Conservation (phyloP, 2,888 invertebrate species). For the Uloborus plumipes region DNA sequence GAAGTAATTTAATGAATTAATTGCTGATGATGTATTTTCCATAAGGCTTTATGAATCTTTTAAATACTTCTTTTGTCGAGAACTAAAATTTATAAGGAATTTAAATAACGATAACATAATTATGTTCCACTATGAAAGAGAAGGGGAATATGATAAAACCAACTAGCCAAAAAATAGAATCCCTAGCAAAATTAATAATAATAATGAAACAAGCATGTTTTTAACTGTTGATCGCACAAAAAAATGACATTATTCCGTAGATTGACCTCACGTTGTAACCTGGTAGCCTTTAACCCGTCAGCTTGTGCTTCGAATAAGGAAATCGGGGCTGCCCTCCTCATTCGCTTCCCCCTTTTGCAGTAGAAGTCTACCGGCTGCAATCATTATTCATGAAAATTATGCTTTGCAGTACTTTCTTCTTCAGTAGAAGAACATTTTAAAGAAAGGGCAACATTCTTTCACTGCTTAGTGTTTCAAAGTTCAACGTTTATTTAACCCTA, state of each 20-base stretch:
- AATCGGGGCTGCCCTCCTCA: slow-evolving; percentile 39
- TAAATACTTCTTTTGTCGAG: no score
- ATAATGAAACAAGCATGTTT: slow-evolving; percentile 51
- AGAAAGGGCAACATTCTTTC: no score
- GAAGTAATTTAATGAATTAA: no score
- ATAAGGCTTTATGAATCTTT: no score
- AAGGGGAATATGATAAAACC: no score
- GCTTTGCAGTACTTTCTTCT: slow-evolving; percentile 56
- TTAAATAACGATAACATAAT: no score
- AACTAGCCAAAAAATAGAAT: no score
- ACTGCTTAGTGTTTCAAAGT: no score
- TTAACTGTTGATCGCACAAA: slow-evolving; percentile 56
- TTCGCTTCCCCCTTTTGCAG: slow-evolving; percentile 1
- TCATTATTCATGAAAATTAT: slow-evolving; percentile 64
- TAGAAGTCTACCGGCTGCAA: slow-evolving; percentile 33
- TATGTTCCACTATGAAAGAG: no score
- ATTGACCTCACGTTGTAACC: slow-evolving; percentile 58
- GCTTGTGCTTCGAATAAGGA: slow-evolving; percentile 61
- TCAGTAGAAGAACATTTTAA: not conserved
- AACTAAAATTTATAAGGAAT: no score
- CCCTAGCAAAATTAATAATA: slow-evolving; percentile 24
- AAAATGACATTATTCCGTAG: slow-evolving; percentile 58
- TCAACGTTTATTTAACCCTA: no score
- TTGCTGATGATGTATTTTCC: no score
- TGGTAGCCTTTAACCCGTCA: slow-evolving; percentile 59